These are phyloP conservation scores for Cairina moschata DNA, from an alignment of 2,113 vertebrate species.

Conservation along the genomic window DNA sequence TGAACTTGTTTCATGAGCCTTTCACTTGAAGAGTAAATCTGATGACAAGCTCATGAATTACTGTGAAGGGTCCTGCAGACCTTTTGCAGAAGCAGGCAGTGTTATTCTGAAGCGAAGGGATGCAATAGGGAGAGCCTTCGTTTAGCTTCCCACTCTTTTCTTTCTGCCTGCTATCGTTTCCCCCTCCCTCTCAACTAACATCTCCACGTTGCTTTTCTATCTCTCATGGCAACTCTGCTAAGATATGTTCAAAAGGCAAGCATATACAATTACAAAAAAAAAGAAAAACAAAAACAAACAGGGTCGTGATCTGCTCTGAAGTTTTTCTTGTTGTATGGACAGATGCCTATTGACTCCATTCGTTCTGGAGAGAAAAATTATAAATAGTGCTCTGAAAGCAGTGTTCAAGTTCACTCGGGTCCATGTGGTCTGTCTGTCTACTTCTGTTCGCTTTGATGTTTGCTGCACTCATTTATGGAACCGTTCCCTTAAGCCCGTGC, in stretches of 20 bases:
- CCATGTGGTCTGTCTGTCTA: neutral
- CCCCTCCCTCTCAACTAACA: neutral
- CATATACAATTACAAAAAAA: neutral
- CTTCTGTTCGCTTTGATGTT: constrained; percentile 1
- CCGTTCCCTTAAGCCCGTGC: neutral
- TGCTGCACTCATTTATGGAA: neutral
- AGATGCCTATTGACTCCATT: neutral
- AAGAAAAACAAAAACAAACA: neutral
- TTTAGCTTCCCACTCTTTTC: neutral
- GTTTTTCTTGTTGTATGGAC: neutral
- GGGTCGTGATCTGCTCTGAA: neutral
- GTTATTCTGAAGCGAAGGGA: neutral
- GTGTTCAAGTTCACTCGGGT: neutral
- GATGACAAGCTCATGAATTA: neutral
- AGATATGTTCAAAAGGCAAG: neutral
- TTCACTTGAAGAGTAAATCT: neutral
- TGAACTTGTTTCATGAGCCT: neutral
- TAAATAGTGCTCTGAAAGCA: neutral
- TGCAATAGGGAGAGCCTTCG: neutral
- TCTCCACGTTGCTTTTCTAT: neutral
- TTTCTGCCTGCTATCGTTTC: neutral
- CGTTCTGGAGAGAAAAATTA: neutral
- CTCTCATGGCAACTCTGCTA: neutral
- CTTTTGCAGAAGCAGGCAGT: neutral
- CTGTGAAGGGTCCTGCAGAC: neutral